Conservation (phyloP, 2,888 invertebrate species). For the Drosophila kokeensis region DNA sequence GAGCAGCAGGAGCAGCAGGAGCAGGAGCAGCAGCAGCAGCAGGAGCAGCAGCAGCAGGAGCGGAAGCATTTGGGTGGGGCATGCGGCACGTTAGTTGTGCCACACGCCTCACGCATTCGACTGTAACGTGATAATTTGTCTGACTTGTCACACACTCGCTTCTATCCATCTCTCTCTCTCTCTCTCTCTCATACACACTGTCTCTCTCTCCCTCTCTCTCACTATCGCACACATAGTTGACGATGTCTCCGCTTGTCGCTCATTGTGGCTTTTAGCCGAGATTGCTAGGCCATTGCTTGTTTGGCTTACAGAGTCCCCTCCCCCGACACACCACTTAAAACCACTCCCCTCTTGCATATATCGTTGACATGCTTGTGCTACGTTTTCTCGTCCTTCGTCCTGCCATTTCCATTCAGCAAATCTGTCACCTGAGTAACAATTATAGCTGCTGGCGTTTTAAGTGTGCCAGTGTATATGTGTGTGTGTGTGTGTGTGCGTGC, state of each 20-base stretch:
- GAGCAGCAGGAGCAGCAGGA: conserved; percentile 39
- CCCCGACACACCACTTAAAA: no score
- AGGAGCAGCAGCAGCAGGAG: no score
- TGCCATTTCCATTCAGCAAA: conserved; percentile 76
- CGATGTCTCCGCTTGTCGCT: conserved; percentile 50
- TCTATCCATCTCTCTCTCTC: conserved; percentile 24
- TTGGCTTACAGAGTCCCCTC: conserved; percentile 40
- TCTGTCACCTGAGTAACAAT: conserved; percentile 82
- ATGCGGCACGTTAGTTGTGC: conserved; percentile 55
- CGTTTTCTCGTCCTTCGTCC: conserved; percentile 34
- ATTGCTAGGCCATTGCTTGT: conserved; percentile 55
- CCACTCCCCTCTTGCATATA: conserved; percentile 29
- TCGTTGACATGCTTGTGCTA: conserved; percentile 54
- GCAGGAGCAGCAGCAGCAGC: background rate
- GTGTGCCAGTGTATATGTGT: conserved; percentile 58
- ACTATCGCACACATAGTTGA: conserved; percentile 15
- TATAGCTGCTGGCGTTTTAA: conserved; percentile 80
- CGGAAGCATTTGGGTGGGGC: conserved; percentile 16
- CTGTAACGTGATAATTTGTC: conserved; percentile 83
- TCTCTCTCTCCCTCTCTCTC: background rate
- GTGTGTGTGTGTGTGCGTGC: conserved; percentile 29
- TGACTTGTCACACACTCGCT: conserved; percentile 67
- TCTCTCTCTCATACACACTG: conserved; percentile 5
- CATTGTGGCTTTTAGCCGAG: conserved; percentile 59
- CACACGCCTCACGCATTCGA: conserved; percentile 79